Conservation (phyloP, 2,888 invertebrate genomes). For the Emmelina monodactyla region DNA sequence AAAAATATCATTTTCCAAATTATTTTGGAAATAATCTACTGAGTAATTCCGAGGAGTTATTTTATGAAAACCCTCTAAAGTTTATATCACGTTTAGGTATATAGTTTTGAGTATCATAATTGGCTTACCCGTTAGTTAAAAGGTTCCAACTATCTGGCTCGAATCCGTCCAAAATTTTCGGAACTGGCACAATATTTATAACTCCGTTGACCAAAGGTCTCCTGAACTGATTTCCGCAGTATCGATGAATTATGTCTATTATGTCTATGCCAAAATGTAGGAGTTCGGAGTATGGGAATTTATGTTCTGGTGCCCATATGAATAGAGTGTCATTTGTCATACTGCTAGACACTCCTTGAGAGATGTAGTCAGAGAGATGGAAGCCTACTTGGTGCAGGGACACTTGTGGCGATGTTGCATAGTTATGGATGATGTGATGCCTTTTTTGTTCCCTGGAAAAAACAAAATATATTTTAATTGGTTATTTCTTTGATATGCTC, state of each 20-base stretch:
- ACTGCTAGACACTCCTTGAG: constrained; percentile 20
- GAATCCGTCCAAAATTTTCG: constrained; percentile 35
- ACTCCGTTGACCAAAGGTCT: constrained; percentile 35
- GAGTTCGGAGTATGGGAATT: constrained; percentile 34
- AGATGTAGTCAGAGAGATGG: constrained; percentile 37
- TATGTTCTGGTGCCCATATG: constrained; percentile 37
- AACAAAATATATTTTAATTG: too few species aligned
- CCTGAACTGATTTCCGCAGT: constrained; percentile 21
- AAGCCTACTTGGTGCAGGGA: constrained; percentile 44
- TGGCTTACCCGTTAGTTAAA: constrained; percentile 46
- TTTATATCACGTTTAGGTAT: too few species aligned
- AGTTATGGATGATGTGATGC: constrained; percentile 30
- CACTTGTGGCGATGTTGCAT: constrained; percentile 48
- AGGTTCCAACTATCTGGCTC: constrained; percentile 52
- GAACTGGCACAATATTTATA: constrained; percentile 46
- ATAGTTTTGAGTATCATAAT: too few species aligned
- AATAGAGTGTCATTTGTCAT: constrained; percentile 33
- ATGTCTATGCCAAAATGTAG: constrained; percentile 34
- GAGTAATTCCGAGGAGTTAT: too few species aligned
- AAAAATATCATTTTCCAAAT: too few species aligned
- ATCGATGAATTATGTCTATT: constrained; percentile 38
- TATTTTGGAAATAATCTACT: too few species aligned
- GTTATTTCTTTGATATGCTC: too few species aligned
- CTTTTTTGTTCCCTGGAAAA: constrained; percentile 29
- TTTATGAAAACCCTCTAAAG: too few species aligned